Evolutionary conservation across 2,797 vertebrate species (phyloP).

Genomic region (Hydrolagus colliei): DNA sequence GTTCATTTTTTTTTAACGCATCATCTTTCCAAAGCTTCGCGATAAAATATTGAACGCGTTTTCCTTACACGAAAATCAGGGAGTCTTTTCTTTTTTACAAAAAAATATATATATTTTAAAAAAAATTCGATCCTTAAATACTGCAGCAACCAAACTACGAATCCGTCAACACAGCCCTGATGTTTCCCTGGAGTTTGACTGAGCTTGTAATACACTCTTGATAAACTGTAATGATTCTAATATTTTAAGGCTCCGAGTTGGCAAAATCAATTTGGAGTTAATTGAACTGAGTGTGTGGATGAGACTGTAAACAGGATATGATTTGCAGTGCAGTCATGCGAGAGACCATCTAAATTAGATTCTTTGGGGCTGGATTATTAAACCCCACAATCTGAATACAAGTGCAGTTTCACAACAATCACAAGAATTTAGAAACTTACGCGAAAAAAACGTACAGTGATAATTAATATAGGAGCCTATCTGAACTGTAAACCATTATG

Average conservation of each 20-base stretch:
- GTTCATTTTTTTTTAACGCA: slow-evolving; percentile 21
- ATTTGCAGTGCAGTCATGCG: slow-evolving; percentile 74
- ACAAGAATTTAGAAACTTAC: background rate
- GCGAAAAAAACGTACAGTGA: background rate
- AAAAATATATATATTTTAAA: too few species aligned
- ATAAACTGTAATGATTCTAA: slow-evolving; percentile 48
- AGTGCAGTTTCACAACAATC: slow-evolving; percentile 2
- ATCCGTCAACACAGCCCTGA: too few species aligned
- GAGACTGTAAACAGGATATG: slow-evolving; percentile 75
- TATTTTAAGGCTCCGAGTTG: slow-evolving; percentile 66
- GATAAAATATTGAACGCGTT: slow-evolving; percentile 4
- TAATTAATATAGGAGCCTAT: too few species aligned
- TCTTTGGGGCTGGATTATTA: slow-evolving; percentile 48
- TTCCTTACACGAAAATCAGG: background rate
- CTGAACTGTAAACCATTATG: too few species aligned
- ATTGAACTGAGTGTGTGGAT: slow-evolving; percentile 72
- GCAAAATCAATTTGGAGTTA: slow-evolving; percentile 76
- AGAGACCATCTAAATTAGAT: slow-evolving; percentile 69
- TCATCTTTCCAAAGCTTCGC: slow-evolving; percentile 19
- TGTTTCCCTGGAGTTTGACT: background rate
- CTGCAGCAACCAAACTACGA: background rate
- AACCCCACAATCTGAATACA: slow-evolving; percentile 43
- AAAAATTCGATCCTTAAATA: too few species aligned
- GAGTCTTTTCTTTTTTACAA: too few species aligned
- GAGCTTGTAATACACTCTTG: background rate